phyloP scores from a whole-genome alignment of 2,888 invertebrate species.

The Mayetiola destructor region DNA sequence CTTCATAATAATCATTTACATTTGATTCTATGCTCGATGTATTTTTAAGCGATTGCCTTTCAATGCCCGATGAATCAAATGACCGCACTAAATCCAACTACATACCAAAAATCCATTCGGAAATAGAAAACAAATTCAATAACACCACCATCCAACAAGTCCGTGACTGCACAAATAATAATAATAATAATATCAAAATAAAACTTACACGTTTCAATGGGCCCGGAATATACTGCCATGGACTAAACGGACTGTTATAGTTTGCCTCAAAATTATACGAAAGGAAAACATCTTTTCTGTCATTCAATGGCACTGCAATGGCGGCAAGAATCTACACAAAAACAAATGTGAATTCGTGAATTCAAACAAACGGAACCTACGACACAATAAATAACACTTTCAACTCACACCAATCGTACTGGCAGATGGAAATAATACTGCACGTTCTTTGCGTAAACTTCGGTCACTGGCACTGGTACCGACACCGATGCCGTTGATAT shows the following conservation, averaged over 20 bases:
- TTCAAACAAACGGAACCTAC: not conserved
- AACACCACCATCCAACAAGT: too few species aligned
- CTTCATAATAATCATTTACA: not conserved
- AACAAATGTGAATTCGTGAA: not conserved
- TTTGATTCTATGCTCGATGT: not conserved
- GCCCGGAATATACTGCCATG: not conserved
- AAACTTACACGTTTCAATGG: not conserved
- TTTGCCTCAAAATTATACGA: constrained; percentile 52
- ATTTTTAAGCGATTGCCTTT: not conserved
- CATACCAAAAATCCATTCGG: too few species aligned
- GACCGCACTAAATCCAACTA: not conserved
- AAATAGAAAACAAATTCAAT: not conserved
- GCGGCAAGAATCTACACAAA: constrained; percentile 47
- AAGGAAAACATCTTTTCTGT: constrained; percentile 45
- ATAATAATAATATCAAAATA: not conserved
- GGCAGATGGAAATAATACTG: constrained; percentile 28
- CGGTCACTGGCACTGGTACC: not conserved
- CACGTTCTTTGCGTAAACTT: constrained; percentile 14
- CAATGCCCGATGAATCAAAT: not conserved
- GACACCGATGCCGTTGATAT: not conserved
- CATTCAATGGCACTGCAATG: constrained; percentile 47
- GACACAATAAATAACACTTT: not conserved
- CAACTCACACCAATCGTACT: constrained; percentile 26
- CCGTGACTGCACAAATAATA: not conserved
- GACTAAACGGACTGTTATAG: constrained; percentile 30